phyloP scores from a whole-genome alignment of 1,140 invertebrate genomes.

The Bombyx mandarina region DNA sequence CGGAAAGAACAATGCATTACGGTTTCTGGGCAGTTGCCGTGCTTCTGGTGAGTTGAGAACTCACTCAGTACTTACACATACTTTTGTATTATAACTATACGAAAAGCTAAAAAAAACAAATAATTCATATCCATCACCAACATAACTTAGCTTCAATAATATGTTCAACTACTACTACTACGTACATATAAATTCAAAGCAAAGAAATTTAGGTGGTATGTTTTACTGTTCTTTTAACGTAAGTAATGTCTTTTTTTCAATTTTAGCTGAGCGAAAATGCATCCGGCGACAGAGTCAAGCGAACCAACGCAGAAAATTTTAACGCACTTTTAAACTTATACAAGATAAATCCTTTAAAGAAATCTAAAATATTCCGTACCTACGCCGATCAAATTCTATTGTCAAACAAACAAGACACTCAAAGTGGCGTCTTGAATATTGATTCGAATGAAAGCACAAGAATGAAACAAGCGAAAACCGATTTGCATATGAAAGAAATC shows the following conservation, averaged over 20 bases:
- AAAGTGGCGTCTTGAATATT: slow-evolving; percentile 26
- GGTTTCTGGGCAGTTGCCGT: too few relatives aligned
- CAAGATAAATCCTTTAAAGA: slow-evolving; percentile 48
- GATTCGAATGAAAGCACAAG: slow-evolving; percentile 44
- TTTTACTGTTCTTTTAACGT: not conserved
- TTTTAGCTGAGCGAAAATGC: slow-evolving; percentile 1
- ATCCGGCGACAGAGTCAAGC: slow-evolving; percentile 19
- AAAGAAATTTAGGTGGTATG: too few relatives aligned
- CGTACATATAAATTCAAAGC: too few relatives aligned
- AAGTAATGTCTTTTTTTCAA: not conserved
- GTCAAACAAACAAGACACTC: slow-evolving; percentile 21
- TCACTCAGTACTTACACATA: too few relatives aligned
- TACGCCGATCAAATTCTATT: slow-evolving; percentile 45
- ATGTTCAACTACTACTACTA: too few relatives aligned
- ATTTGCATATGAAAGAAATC: slow-evolving; percentile 21
- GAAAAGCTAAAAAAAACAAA: too few relatives aligned
- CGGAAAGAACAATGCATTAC: too few relatives aligned
- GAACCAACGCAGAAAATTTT: slow-evolving; percentile 32
- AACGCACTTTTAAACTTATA: slow-evolving; percentile 37
- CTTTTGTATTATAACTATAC: too few relatives aligned
- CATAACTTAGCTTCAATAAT: too few relatives aligned
- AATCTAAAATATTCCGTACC: slow-evolving; percentile 40
- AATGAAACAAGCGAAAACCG: slow-evolving; percentile 24
- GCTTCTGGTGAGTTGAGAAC: too few relatives aligned
- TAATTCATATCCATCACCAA: too few relatives aligned